A percentile compares a stretch with the other conserved stretches of the same genome.
Evolutionary conservation across 2,888 invertebrate species (phyloP).

Genomic region (Sisyra nigra): DNA sequence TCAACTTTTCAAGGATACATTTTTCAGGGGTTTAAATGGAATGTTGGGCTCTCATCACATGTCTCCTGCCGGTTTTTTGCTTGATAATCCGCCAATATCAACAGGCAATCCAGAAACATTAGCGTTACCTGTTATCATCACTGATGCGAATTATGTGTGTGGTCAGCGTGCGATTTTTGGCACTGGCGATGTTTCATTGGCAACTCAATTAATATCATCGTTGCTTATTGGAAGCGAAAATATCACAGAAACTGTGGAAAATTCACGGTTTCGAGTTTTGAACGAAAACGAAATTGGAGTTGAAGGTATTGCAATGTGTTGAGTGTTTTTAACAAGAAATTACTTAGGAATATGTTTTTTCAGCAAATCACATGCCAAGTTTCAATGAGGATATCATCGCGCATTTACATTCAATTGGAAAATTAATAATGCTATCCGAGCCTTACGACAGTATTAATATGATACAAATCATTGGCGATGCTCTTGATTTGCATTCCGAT

Average conservation of each 20-base stretch:
- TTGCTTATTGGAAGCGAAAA: conserved; percentile 29
- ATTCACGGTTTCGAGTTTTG: conserved; percentile 28
- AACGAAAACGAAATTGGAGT: conserved; percentile 22
- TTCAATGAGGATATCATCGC: conserved; percentile 21
- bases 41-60: conserved; percentile 33
- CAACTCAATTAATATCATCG: conserved; percentile 31
- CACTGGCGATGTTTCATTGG: conserved; percentile 31
- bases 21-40: conserved; percentile 33
- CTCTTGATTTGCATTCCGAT: conserved; percentile 51
- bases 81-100: conserved; percentile 26
- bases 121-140: conserved; percentile 25
- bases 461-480: conserved; percentile 45
- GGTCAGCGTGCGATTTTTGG: conserved; percentile 35
- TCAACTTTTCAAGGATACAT: not conserved
- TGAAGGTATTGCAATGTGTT: conserved; percentile 22
- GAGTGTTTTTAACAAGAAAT: conserved; percentile 4
- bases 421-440: conserved; percentile 19
- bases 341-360: conserved; percentile 1
- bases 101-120: conserved; percentile 17
- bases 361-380: conserved; percentile 21
- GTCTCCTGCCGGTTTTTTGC: conserved; percentile 33
- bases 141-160: conserved; percentile 26
- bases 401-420: conserved; percentile 18
- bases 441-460: conserved; percentile 48
- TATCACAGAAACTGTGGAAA: conserved; percentile 30